phyloP scores from a whole-genome alignment of 2,797 vertebrate genomes.

The Sarcoramphus papa region DNA sequence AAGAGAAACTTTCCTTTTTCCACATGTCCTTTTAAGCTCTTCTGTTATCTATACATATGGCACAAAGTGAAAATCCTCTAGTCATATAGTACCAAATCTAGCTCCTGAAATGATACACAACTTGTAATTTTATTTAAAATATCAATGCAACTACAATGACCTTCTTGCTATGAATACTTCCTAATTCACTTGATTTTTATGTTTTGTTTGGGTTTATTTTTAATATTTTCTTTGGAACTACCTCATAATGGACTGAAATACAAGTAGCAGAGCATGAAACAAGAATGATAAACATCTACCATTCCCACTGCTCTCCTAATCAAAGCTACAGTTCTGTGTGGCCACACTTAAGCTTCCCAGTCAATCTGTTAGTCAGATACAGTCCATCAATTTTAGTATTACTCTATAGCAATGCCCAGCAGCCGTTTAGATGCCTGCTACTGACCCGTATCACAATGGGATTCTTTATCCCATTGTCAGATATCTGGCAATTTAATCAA shows the following conservation, averaged over 20 bases:
- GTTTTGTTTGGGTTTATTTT: neutral
- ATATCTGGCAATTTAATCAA: neutral
- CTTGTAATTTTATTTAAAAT: neutral
- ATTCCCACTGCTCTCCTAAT: neutral
- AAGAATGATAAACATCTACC: neutral
- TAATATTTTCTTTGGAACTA: neutral
- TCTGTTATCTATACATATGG: neutral
- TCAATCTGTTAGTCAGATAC: neutral
- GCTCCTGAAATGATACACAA: neutral
- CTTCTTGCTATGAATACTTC: neutral
- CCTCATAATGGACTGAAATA: neutral
- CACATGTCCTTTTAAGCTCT: neutral
- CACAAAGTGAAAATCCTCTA: neutral
- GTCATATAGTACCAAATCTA: neutral
- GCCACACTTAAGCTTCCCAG: neutral
- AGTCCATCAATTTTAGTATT: conserved; percentile 1
- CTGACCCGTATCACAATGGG: neutral
- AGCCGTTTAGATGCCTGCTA: neutral
- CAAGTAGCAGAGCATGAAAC: neutral
- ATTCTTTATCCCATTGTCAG: neutral
- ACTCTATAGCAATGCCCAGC: neutral
- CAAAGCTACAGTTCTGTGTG: neutral
- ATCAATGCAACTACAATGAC: neutral
- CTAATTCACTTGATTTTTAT: neutral
- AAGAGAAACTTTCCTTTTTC: neutral